phyloP scores from a whole-genome alignment of 2,797 vertebrate genomes.

The Yasuhikotakia modesta region DNA sequence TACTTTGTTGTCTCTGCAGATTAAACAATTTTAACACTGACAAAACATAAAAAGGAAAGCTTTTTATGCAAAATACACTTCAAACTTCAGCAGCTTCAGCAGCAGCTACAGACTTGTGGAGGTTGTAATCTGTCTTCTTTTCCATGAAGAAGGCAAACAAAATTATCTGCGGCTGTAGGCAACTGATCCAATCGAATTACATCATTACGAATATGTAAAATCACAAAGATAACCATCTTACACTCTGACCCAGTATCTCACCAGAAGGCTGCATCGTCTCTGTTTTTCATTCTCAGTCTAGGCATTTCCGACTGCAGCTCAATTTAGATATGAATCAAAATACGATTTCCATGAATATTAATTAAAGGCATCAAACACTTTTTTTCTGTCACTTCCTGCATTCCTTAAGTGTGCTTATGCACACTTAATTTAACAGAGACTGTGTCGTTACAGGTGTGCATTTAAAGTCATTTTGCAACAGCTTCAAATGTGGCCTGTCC shows the following conservation, averaged over 20 bases:
- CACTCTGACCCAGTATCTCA: conserved; percentile 43
- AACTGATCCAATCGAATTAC: conserved; percentile 19
- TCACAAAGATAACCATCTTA: conserved; percentile 33
- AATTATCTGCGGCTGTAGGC: neutral
- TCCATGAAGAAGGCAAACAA: neutral
- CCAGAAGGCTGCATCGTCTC: conserved; percentile 4
- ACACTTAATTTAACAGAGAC: neutral
- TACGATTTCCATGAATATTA: conserved; percentile 49
- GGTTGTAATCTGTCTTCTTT: neutral
- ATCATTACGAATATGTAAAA: conserved; percentile 25
- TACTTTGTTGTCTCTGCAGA: neutral
- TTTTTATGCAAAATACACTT: neutral
- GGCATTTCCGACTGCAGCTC: conserved; percentile 4
- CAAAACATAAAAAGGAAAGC: neutral
- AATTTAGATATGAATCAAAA: conserved; percentile 48
- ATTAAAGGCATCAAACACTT: conserved; percentile 52
- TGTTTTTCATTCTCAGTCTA: conserved; percentile 12
- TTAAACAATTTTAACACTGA: neutral
- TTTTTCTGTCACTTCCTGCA: neutral
- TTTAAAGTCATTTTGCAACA: neutral
- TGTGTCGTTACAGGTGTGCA: neutral
- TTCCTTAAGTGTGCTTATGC: conserved; percentile 8
- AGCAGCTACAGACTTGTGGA: neutral
- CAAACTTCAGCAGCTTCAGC: neutral
- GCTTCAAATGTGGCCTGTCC: neutral